Evolutionary conservation across 30 jellyfish, hydroid and myxozoan genomes (phyloP).

Genomic region (Rhopilema esculentum): DNA sequence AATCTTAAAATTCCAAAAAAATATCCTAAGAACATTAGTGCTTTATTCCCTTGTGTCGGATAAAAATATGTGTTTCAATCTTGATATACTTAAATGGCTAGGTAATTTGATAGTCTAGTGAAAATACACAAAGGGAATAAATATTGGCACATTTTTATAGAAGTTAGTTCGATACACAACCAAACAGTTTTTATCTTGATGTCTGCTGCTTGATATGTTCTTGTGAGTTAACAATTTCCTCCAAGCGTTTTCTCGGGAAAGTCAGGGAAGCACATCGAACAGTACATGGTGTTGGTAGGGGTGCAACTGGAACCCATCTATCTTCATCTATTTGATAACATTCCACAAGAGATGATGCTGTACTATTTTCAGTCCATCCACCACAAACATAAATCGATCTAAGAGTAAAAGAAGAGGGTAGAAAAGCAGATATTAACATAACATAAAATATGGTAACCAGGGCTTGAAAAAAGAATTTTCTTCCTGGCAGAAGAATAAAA

Average conservation of each 20-base stretch:
- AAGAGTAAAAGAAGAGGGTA: neutral
- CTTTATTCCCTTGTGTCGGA: too few relatives aligned
- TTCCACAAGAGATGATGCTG: conserved; percentile 79
- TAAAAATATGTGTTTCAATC: too few relatives aligned
- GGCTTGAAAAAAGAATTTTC: too few relatives aligned
- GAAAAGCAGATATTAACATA: neutral
- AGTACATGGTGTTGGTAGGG: conserved; percentile 94
- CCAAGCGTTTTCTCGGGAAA: conserved; percentile 84
- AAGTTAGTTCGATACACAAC: too few relatives aligned
- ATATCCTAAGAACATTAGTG: too few relatives aligned
- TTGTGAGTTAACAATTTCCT: conserved; percentile 59
- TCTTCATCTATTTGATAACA: conserved; percentile 80
- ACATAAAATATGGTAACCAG: neutral
- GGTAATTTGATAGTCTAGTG: too few relatives aligned
- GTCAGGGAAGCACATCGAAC: conserved; percentile 81
- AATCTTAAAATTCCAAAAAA: too few relatives aligned
- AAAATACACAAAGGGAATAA: too few relatives aligned
- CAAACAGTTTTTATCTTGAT: conserved; percentile 37
- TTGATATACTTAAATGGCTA: too few relatives aligned
- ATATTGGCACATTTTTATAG: too few relatives aligned
- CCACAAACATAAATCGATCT: conserved; percentile 96
- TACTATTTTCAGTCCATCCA: conserved; percentile 93
- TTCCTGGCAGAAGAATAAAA: too few relatives aligned
- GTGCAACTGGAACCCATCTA: conserved; percentile 71
- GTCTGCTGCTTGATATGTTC: conserved; percentile 51